Evolutionary conservation across 2,797 vertebrate species (phyloP).

Genomic region (Darevskia nairensis): DNA sequence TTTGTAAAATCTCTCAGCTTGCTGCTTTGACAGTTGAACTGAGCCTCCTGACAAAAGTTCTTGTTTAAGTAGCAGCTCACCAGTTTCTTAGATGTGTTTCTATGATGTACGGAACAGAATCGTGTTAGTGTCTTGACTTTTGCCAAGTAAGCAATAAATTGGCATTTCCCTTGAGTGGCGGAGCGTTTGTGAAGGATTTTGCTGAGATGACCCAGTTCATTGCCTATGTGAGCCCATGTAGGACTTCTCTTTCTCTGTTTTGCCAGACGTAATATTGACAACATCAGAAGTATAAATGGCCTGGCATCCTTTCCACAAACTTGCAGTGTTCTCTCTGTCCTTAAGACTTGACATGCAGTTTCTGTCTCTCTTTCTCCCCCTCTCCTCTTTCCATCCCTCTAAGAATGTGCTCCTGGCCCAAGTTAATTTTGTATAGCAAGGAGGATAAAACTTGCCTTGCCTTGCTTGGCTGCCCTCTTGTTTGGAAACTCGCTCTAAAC

Average conservation of each 20-base stretch:
- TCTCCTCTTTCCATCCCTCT: background rate
- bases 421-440: conserved; percentile 65
- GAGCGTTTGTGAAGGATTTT: conserved; percentile 5
- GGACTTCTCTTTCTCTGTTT: background rate
- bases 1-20: conserved; percentile 20
- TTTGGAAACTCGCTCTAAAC: conserved; percentile 74
- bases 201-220: conserved; percentile 13
- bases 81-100: conserved; percentile 1
- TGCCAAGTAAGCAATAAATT: background rate
- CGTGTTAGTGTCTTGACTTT: background rate
- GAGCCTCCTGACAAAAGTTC: conserved; percentile 11
- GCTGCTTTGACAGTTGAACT: background rate
- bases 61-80: conserved; percentile 16
- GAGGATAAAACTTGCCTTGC: conserved; percentile 68
- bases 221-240: conserved; percentile 29
- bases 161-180: conserved; percentile 26
- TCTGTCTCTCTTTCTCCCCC: conserved; percentile 55
- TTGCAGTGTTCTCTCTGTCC: conserved; percentile 65
- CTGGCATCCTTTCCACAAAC: conserved; percentile 51
- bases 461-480: conserved; percentile 68
- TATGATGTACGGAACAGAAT: conserved; percentile 33
- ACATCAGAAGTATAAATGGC: conserved; percentile 28
- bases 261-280: conserved; percentile 60
- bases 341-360: conserved; percentile 58
- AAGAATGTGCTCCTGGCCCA: conserved; percentile 68